phyloP scores from a whole-genome alignment of 2,797 vertebrate genomes.

The Channallabes apus region DNA sequence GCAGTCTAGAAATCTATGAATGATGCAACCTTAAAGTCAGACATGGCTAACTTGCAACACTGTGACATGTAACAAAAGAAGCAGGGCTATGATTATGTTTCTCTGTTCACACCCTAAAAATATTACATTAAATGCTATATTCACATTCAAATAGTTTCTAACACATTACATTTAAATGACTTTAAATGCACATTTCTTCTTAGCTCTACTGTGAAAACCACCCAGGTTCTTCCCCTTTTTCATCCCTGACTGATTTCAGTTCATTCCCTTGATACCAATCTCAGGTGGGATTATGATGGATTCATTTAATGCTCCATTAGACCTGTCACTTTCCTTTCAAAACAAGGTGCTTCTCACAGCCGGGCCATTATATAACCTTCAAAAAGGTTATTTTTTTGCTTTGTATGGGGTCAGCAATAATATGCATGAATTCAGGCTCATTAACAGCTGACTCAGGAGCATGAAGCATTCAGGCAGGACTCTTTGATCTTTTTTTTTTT shows the following conservation, averaged over 20 bases:
- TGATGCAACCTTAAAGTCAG: conserved; percentile 13
- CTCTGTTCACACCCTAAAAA: background rate
- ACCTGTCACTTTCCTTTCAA: background rate
- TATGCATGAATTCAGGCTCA: background rate
- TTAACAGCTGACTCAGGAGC: background rate
- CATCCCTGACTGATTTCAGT: conserved; percentile 5
- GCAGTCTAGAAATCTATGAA: background rate
- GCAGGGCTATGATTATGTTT: background rate
- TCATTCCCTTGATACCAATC: background rate
- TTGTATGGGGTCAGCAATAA: conserved; percentile 1
- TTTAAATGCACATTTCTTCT: too few relatives aligned
- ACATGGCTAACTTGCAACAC: background rate
- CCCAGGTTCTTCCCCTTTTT: background rate
- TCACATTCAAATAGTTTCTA: background rate
- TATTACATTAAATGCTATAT: too few relatives aligned
- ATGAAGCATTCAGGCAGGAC: background rate
- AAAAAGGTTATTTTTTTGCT: conserved; percentile 1
- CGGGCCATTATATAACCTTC: conserved; percentile 17
- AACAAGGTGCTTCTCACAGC: background rate
- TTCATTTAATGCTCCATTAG: conserved; percentile 41
- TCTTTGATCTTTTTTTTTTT: too few relatives aligned
- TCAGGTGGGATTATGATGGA: conserved; percentile 32
- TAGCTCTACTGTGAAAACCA: background rate
- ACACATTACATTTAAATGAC: background rate
- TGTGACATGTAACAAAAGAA: conserved; percentile 14